These are phyloP conservation scores for Speoplatyrhinus poulsoni DNA, from an alignment of 2,113 vertebrate species.

Conservation along the genomic window DNA sequence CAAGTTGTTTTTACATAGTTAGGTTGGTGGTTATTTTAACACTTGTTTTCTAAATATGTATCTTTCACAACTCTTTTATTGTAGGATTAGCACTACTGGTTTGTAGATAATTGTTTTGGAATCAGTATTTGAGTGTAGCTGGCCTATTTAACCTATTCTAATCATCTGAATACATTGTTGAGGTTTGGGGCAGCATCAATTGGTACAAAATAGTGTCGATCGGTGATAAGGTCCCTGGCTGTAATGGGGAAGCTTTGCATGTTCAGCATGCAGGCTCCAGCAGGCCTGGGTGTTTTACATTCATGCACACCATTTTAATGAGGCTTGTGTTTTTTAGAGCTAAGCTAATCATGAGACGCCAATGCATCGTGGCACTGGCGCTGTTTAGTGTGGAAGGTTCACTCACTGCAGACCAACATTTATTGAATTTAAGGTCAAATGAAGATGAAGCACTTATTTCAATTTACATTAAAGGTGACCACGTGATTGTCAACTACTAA, in stretches of 20 bases:
- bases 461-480: not conserved
- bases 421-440: not conserved
- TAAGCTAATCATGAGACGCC: constrained; percentile 2
- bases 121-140: too few relatives aligned
- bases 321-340: constrained; percentile 22
- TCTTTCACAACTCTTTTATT: too few relatives aligned
- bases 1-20: not conserved
- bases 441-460: not conserved
- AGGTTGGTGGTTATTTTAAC: too few relatives aligned
- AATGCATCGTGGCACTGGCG: not conserved
- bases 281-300: constrained; percentile 18
- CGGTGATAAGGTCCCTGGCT: not conserved
- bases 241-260: constrained; percentile 4
- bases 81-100: too few relatives aligned
- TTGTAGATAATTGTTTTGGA: too few relatives aligned
- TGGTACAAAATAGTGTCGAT: too few relatives aligned
- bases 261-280: constrained; percentile 9
- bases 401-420: not conserved
- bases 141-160: too few relatives aligned
- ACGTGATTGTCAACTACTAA: not conserved
- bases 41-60: too few relatives aligned
- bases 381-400: not conserved
- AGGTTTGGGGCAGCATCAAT: too few relatives aligned
- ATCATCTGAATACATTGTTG: too few relatives aligned
- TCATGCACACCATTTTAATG: constrained; percentile 18